Evolutionary conservation across 2,888 invertebrate genomes (phyloP).

Genomic region (Esperia sulphurella): DNA sequence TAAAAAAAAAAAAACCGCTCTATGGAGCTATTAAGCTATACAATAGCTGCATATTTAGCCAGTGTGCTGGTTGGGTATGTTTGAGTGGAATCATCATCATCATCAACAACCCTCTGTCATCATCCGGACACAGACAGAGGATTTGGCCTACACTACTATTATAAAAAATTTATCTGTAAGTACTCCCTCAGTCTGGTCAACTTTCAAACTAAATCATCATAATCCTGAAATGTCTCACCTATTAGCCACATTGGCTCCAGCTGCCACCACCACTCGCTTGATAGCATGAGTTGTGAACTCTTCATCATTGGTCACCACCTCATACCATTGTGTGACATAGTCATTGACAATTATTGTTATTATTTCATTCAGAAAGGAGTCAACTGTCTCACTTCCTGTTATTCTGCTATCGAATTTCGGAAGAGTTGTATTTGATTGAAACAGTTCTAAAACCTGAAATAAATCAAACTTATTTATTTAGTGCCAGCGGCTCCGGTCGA

Average conservation of each 20-base stretch:
- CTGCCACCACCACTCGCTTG: slow-evolving; percentile 83
- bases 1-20: too few species aligned
- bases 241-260: slow-evolving; percentile 81
- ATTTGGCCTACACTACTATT: too few species aligned
- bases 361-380: slow-evolving; percentile 92
- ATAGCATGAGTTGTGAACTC: slow-evolving; percentile 84
- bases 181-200: too few species aligned
- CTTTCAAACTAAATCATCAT: not conserved
- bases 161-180: too few species aligned
- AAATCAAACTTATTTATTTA: not conserved
- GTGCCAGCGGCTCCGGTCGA: too few species aligned
- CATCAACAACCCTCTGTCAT: too few species aligned
- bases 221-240: slow-evolving; percentile 67
- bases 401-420: slow-evolving; percentile 79
- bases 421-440: slow-evolving; percentile 38
- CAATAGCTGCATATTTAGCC: too few species aligned
- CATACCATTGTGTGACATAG: slow-evolving; percentile 89
- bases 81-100: too few species aligned
- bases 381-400: slow-evolving; percentile 91
- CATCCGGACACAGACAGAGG: too few species aligned
- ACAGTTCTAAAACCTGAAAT: slow-evolving; percentile 59
- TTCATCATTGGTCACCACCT: slow-evolving; percentile 83
- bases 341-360: slow-evolving; percentile 89
- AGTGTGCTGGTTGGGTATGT: too few species aligned
- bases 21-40: too few species aligned